phyloP scores from a whole-genome alignment of 2,888 invertebrate genomes.

The Agrochola litura region DNA sequence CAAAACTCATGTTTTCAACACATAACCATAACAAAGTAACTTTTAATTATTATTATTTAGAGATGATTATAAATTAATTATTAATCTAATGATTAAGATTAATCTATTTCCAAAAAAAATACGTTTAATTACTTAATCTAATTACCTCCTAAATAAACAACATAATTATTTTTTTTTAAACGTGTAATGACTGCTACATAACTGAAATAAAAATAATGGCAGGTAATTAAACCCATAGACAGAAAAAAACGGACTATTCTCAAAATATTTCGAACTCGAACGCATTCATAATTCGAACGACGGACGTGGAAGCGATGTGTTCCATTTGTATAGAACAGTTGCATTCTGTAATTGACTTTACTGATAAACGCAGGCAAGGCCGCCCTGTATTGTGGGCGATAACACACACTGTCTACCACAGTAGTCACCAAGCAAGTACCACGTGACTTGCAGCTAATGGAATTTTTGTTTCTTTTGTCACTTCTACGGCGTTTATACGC shows the following conservation, averaged over 20 bases:
- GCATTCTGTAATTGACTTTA: conserved; percentile 72
- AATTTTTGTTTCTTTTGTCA: conserved; percentile 48
- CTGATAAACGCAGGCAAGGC: conserved; percentile 75
- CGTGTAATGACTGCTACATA: not conserved
- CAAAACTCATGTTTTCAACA: not conserved
- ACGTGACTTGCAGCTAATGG: conserved; percentile 43
- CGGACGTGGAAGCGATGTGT: conserved; percentile 48
- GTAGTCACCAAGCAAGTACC: conserved; percentile 13
- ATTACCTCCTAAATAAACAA: not conserved
- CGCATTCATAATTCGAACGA: conserved; percentile 45
- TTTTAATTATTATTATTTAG: not conserved
- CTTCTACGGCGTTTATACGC: not conserved
- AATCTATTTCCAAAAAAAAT: not conserved
- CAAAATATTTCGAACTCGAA: conserved; percentile 24
- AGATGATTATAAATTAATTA: not conserved
- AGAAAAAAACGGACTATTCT: conserved; percentile 4
- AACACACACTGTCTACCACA: conserved; percentile 62
- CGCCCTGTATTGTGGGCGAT: conserved; percentile 68
- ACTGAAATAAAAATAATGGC: not conserved
- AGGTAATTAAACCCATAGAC: not conserved
- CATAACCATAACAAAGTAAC: not conserved
- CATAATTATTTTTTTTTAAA: too few relatives aligned
- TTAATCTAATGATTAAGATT: not conserved
- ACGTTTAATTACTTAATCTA: not conserved
- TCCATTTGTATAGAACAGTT: conserved; percentile 60